Conservation (phyloP, 2,113 vertebrate species). For the Rafetus swinhoei region DNA sequence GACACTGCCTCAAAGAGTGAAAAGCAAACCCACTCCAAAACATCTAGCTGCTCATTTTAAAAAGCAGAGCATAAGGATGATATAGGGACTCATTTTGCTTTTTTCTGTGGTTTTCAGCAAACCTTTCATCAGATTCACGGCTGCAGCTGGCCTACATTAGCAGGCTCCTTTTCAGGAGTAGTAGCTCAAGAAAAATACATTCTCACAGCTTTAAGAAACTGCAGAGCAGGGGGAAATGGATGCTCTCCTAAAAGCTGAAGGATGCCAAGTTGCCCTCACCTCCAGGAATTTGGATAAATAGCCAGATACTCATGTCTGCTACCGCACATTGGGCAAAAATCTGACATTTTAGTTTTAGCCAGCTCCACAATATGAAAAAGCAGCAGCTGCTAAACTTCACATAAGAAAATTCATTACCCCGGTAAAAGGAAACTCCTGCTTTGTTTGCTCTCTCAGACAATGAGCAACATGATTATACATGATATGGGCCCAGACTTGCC, state of each 20-base stretch:
- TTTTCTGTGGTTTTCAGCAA: conserved; percentile 25
- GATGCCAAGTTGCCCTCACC: not conserved
- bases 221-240: not conserved
- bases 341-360: not conserved
- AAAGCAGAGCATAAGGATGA: conserved; percentile 30
- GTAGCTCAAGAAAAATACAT: not conserved
- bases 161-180: conserved; percentile 22
- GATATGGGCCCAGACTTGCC: not conserved
- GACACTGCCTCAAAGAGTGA: conserved; percentile 22
- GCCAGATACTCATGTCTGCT: not conserved
- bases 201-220: not conserved
- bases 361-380: not conserved
- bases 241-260: not conserved
- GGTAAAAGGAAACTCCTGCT: not conserved
- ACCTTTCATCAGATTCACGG: conserved; percentile 10
- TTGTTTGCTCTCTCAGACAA: not conserved
- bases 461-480: not conserved
- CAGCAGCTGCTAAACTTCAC: not conserved
- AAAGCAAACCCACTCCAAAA: conserved; percentile 53
- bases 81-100: not conserved
- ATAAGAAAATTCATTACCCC: not conserved
- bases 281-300: not conserved
- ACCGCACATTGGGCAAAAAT: not conserved
- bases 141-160: conserved; percentile 11
- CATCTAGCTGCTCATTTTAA: conserved; percentile 49